Evolutionary conservation across 1,140 invertebrate genomes (phyloP), one percentile per base, ranked within the genome.

Genomic region (Prorops nasuta): DNA sequence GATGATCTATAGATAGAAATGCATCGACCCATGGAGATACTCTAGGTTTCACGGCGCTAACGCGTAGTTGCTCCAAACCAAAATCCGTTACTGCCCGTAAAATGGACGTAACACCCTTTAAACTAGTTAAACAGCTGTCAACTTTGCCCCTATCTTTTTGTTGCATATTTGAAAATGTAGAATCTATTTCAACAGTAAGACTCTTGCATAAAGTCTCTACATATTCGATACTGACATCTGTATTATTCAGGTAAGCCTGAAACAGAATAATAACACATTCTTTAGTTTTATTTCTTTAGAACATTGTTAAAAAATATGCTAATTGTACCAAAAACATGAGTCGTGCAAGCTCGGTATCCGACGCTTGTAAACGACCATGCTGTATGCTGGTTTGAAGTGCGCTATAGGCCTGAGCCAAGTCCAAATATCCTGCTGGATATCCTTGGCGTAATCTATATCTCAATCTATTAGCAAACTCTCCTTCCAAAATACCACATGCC

Each of bases 141-240:
- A 91, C 72, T 71, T 90, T 87, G 42, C 83, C 88, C 51, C 80
- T 79, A 54, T 90, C 86, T 46, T 84, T 86, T 12, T 67, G 57
- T 21, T 78, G 83, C 69, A 87, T 83, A 38, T 78, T 73, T 24
- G 82, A 80, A 56, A 88, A 83, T 7, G 83, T 79, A 39, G 78
- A 77, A 16, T 80, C 73, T 34, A 89, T 86, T 69, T 90, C 88
- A n/a, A 79, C 80, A 53, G 86, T 81, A 57, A 96, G 81, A 49
- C 81, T 86, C 57, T 81, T 82, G 63, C 84, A 86, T 4, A 96
- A 71, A 0, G 89, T 88, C 59, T 91, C 90, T 8, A 94, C 84
- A 74, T 94, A 96, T 71, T 97, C 94, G 56, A 87, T 89, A 51
- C 92, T 92, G 4, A 87, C 84, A 72, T 97, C 94, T n/a, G 91